These are phyloP conservation scores for Nysson spinosus DNA, from an alignment of 2,888 invertebrate genomes.

Conservation along the genomic window DNA sequence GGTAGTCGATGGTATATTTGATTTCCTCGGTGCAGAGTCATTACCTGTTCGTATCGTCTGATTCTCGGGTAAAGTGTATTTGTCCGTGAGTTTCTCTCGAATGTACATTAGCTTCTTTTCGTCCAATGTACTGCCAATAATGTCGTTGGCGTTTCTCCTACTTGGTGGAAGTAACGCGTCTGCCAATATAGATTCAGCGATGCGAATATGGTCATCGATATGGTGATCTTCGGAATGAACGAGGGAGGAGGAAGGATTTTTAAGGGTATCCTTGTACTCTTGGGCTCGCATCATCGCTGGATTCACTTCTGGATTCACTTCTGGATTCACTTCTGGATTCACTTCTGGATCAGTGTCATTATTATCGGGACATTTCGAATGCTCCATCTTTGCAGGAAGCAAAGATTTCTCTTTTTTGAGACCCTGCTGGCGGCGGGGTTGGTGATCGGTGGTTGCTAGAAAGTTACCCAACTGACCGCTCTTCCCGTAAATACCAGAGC, in stretches of 20 bases:
- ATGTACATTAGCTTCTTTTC: conserved; percentile 65
- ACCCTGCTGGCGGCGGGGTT: too few species aligned
- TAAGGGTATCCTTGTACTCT: conserved; percentile 12
- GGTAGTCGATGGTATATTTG: not conserved
- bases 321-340: too few species aligned
- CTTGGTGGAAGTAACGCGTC: conserved; percentile 69
- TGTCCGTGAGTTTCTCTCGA: conserved; percentile 67
- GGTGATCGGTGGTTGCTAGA: too few species aligned
- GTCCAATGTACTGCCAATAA: conserved; percentile 71
- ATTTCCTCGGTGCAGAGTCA: not conserved
- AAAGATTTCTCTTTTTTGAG: too few species aligned
- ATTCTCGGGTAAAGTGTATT: conserved; percentile 57
- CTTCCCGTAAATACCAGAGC: conserved; percentile 1
- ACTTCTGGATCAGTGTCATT: not conserved
- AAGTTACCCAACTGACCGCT: not conserved
- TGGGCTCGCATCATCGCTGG: too few species aligned
- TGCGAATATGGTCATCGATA: conserved; percentile 34
- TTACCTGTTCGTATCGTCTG: not conserved
- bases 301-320: too few species aligned
- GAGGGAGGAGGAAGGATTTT: conserved; percentile 9
- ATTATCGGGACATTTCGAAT: not conserved
- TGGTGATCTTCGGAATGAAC: conserved; percentile 14
- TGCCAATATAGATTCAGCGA: conserved; percentile 66
- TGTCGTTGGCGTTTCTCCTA: conserved; percentile 62
- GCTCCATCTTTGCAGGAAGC: not conserved